Conservation (phyloP, 2,888 invertebrate genomes). For the Hypena proboscidalis region DNA sequence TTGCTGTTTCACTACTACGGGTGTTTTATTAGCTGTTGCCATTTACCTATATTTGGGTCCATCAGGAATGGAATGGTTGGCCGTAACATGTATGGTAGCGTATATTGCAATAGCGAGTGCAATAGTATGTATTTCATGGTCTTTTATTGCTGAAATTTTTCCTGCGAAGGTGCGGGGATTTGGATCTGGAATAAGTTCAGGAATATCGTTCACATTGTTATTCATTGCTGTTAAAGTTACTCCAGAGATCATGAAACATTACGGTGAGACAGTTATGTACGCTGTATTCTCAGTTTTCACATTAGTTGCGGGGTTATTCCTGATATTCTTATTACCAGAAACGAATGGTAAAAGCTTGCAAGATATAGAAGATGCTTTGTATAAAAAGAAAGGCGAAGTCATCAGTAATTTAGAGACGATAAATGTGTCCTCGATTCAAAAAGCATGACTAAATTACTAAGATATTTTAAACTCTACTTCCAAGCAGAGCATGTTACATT, state of each 20-base stretch:
- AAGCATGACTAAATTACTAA: no score
- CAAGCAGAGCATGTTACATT: no score
- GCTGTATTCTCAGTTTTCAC: conserved; percentile 47
- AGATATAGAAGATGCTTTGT: conserved; percentile 84
- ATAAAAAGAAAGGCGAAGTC: conserved; percentile 21
- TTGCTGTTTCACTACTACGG: conserved; percentile 40
- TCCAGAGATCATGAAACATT: conserved; percentile 47
- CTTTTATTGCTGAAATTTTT: conserved; percentile 61
- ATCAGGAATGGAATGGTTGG: conserved; percentile 45
- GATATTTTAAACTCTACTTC: no score
- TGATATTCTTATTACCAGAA: conserved; percentile 58
- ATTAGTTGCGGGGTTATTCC: conserved; percentile 37
- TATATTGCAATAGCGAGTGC: conserved; percentile 51
- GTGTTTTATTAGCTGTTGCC: conserved; percentile 43
- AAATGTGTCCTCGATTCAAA: not conserved
- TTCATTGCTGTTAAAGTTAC: conserved; percentile 58
- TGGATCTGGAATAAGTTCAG: conserved; percentile 56
- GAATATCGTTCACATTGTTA: conserved; percentile 51
- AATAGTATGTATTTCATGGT: conserved; percentile 53
- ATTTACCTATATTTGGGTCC: conserved; percentile 46
- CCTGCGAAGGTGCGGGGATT: conserved; percentile 58
- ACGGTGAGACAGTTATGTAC: conserved; percentile 53
- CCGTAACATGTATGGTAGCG: conserved; percentile 46
- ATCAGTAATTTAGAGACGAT: not conserved
- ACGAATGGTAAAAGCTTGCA: conserved; percentile 87